Conservation (phyloP, 2,888 invertebrate species). For the Toxonevra muliebris region DNA sequence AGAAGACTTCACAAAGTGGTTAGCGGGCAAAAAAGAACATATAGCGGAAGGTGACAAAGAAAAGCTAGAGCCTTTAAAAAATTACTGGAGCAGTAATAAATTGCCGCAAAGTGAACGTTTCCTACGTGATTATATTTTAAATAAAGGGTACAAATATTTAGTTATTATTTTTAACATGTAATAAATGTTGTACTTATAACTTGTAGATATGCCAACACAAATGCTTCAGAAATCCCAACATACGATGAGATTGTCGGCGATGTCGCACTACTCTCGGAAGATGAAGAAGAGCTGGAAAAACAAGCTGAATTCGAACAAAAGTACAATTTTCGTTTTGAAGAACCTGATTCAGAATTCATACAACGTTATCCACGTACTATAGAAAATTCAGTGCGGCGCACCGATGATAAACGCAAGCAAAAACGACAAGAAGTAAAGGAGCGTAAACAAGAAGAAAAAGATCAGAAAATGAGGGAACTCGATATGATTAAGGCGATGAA, state of each 20-base stretch:
- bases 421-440: conserved; percentile 80
- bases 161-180: neutral
- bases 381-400: conserved; percentile 80
- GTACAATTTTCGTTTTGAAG: conserved; percentile 96
- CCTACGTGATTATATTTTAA: conserved; percentile 89
- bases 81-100: conserved; percentile 85
- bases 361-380: conserved; percentile 93
- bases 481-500: conserved; percentile 86
- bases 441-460: conserved; percentile 81
- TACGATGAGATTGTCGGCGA: conserved; percentile 75
- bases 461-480: conserved; percentile 86
- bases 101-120: conserved; percentile 88
- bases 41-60: conserved; percentile 70
- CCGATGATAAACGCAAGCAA: conserved; percentile 79
- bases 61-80: conserved; percentile 78
- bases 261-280: conserved; percentile 74
- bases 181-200: conserved; percentile 17
- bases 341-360: conserved; percentile 92
- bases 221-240: conserved; percentile 68
- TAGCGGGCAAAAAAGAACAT: conserved; percentile 77
- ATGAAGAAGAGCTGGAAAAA: conserved; percentile 80
- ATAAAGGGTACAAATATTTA: conserved; percentile 81
- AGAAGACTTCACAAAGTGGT: conserved; percentile 78
- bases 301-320: conserved; percentile 93
- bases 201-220: conserved; percentile 66